Evolutionary conservation across 2,113 vertebrate species (phyloP), one percentile per base, ranked within the genome.

Genomic region (Ophthalmolycus amberensis): DNA sequence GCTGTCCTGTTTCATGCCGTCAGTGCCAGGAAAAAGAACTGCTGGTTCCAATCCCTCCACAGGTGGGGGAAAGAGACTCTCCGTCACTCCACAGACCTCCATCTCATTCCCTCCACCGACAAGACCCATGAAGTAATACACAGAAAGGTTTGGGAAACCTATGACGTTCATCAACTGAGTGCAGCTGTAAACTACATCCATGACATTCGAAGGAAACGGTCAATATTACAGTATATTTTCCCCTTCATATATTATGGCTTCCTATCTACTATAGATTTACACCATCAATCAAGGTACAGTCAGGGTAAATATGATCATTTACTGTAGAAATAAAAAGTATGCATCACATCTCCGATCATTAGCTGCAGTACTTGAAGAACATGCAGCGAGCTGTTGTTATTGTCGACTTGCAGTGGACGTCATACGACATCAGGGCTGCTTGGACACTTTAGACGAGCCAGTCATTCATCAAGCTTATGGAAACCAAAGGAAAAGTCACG

Each of bases 81-180:
- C 16, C 12, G 52, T 67, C 79, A 65, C 34, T 68, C n/a, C 32
- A 5, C 4, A 46, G 22, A 63, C 34, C 10, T 40, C 25, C 7
- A 64, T n/a, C 29, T 69, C 32, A 22, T 58, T 58, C 46, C 59
- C 40, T 34, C 15, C 54, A 71, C 76, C 52, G 78, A 34, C 27
- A 46, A 37, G 48, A 68, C 32, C 44, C 12, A 79, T 71, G 44
- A 32, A 38, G 56, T 48, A 20, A 75, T 70, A 38, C 71, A 25
- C 73, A 74, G 69, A 25, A 37, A 62, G n/a, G 3, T 3, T 38
- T 79, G 40, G 34, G 32, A 62, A 54, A 54, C 11, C 42, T 38
- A 29, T 50, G 4, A 44, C 54, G 37, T 64, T 74, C 58, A 81
- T 78, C 62, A 71, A 66, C 69, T 65, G 11, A 71, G 74, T 75